Evolutionary conservation across 1,140 invertebrate species (phyloP).

Genomic region (Rhyacophila brunnea): DNA sequence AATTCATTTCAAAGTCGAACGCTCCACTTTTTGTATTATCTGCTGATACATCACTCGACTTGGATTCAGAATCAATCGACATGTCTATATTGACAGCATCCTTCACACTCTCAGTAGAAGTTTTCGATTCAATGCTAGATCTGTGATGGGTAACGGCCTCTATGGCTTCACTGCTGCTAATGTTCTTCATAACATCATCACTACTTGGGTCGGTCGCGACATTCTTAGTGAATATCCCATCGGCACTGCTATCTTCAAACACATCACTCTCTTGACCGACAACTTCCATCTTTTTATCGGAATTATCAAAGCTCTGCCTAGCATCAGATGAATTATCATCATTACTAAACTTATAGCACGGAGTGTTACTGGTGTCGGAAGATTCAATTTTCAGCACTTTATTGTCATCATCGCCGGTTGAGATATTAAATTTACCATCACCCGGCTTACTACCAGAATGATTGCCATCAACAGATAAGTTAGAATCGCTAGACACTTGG

Average conservation of each 20-base stretch:
- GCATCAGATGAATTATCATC: slow-evolving; percentile 31
- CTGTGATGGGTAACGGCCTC: slow-evolving; percentile 10
- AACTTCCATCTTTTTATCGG: slow-evolving; percentile 14
- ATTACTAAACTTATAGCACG: slow-evolving; percentile 19
- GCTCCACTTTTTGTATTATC: slow-evolving; percentile 29
- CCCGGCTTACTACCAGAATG: background rate
- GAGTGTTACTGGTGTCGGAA: background rate
- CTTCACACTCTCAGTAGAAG: slow-evolving; percentile 20
- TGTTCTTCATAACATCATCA: slow-evolving; percentile 9
- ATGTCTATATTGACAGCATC: slow-evolving; percentile 4
- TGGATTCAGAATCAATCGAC: slow-evolving; percentile 26
- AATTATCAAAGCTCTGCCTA: slow-evolving; percentile 23
- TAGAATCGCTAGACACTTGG: slow-evolving; percentile 27
- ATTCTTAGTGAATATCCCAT: slow-evolving; percentile 12
- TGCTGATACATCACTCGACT: slow-evolving; percentile 20
- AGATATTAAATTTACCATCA: slow-evolving; percentile 14
- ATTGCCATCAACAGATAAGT: slow-evolving; percentile 14
- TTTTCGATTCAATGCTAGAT: slow-evolving; percentile 28
- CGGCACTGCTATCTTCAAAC: slow-evolving; percentile 14
- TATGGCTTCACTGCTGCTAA: slow-evolving; percentile 12
- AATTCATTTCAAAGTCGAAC: slow-evolving; percentile 7
- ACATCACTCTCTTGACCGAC: background rate
- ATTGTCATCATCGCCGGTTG: slow-evolving; percentile 11
- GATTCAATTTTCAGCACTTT: background rate
- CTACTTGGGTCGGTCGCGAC: background rate